These are phyloP conservation scores for Dolichoris vasculosae DNA, from an alignment of 1,140 invertebrate genomes.

Conservation along the genomic window DNA sequence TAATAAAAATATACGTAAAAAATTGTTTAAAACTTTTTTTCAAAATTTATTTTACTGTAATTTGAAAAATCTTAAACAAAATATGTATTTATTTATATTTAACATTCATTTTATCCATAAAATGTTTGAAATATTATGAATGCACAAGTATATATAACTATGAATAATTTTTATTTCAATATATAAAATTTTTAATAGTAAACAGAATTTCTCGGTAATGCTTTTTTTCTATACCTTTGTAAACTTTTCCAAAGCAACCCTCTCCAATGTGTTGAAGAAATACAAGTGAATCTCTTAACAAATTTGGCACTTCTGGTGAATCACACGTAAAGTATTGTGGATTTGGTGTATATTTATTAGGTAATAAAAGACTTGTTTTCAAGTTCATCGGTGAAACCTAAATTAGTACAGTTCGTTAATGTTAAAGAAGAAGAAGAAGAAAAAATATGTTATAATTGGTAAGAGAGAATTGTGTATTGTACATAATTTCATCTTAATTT, in stretches of 20 bases:
- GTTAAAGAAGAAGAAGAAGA: background rate
- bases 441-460: background rate
- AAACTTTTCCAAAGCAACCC: constrained; percentile 94
- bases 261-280: constrained; percentile 89
- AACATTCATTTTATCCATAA: background rate
- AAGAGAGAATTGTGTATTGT: background rate
- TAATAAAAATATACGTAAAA: background rate
- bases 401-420: background rate
- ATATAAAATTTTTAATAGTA: too few relatives aligned
- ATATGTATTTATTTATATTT: background rate
- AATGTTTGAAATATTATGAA: background rate
- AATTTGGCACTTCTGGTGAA: constrained; percentile 77
- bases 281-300: constrained; percentile 79
- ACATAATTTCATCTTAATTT: background rate
- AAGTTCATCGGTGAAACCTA: constrained; percentile 75
- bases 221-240: constrained; percentile 81
- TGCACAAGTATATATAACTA: background rate
- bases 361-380: constrained; percentile 78
- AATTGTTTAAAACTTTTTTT: background rate
- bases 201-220: background rate
- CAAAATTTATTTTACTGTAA: background rate
- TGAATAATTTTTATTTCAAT: background rate
- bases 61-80: too few relatives aligned
- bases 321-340: constrained; percentile 82
- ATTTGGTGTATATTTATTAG: constrained; percentile 85